Evolutionary conservation across 2,797 vertebrate genomes (phyloP).

Genomic region (Sebastes jordani): DNA sequence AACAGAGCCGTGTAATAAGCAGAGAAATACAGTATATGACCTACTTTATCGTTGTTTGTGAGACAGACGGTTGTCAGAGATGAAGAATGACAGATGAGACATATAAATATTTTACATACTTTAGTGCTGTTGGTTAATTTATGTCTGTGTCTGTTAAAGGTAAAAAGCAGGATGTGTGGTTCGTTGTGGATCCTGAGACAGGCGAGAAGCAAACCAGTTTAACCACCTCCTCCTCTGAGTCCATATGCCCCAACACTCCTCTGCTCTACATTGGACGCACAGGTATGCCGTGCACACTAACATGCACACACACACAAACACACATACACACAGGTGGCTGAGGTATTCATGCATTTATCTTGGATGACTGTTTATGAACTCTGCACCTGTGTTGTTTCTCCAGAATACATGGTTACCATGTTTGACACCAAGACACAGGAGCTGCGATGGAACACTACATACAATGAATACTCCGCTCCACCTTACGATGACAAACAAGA

Average conservation of each 20-base stretch:
- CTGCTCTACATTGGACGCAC: conserved; percentile 95
- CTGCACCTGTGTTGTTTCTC: not conserved
- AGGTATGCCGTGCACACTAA: conserved; percentile 70
- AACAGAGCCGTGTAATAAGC: not conserved
- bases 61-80: not conserved
- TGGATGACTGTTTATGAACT: not conserved
- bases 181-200: conserved; percentile 93
- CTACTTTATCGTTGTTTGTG: not conserved
- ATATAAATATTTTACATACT: not conserved
- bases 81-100: not conserved
- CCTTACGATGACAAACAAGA: conserved; percentile 86
- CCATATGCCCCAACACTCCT: conserved; percentile 87
- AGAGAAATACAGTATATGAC: not conserved
- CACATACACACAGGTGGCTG: not conserved
- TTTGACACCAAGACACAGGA: conserved; percentile 92
- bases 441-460: conserved; percentile 94
- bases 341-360: not conserved
- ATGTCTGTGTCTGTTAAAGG: conserved; percentile 75
- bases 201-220: conserved; percentile 94
- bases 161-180: conserved; percentile 96
- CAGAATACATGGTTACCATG: conserved; percentile 97
- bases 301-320: not conserved
- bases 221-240: conserved; percentile 89
- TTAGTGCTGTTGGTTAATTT: not conserved
- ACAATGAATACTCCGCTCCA: conserved; percentile 91